A percentile compares a stretch with the other conserved stretches of the same genome.
Evolutionary conservation across 2,113 vertebrate genomes (phyloP).

Genomic region (Chionis minor): DNA sequence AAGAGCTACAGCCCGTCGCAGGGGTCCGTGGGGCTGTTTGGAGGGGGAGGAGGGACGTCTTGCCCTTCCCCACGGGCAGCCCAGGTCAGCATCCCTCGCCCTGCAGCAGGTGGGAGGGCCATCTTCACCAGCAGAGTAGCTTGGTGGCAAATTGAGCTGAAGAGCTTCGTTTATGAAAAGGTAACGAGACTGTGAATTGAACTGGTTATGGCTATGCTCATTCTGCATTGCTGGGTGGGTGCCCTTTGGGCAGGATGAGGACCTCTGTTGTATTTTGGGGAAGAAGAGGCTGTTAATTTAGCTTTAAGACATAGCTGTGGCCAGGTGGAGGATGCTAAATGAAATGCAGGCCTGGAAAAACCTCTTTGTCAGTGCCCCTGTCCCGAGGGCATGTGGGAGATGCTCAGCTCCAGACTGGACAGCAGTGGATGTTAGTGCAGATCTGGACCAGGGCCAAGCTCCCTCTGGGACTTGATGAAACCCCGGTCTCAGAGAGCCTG

Average conservation of each 20-base stretch:
- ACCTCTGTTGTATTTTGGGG: background rate
- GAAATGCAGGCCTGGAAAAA: background rate
- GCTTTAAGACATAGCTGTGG: background rate
- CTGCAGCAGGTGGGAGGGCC: accelerated
- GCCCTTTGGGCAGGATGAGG: background rate
- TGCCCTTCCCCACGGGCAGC: background rate
- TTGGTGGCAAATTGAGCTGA: background rate
- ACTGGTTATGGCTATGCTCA: accelerated
- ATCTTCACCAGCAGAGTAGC: accelerated
- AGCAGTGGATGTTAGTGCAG: background rate
- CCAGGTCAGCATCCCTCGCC: background rate
- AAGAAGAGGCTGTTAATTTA: background rate
- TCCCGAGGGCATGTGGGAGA: background rate
- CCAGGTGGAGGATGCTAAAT: background rate
- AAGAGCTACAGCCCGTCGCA: accelerated
- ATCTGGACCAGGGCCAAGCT: background rate
- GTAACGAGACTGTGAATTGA: accelerated
- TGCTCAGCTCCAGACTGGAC: background rate
- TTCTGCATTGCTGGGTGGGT: background rate
- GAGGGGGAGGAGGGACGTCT: too few species aligned
- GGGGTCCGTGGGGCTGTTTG: accelerated
- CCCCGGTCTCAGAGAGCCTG: background rate
- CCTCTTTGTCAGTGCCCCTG: accelerated
- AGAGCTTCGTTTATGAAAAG: background rate
- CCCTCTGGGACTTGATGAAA: background rate